Evolutionary conservation across 2,888 invertebrate genomes (phyloP), one percentile per base, ranked within the genome.

Genomic region (Steinernema hermaphroditum): DNA sequence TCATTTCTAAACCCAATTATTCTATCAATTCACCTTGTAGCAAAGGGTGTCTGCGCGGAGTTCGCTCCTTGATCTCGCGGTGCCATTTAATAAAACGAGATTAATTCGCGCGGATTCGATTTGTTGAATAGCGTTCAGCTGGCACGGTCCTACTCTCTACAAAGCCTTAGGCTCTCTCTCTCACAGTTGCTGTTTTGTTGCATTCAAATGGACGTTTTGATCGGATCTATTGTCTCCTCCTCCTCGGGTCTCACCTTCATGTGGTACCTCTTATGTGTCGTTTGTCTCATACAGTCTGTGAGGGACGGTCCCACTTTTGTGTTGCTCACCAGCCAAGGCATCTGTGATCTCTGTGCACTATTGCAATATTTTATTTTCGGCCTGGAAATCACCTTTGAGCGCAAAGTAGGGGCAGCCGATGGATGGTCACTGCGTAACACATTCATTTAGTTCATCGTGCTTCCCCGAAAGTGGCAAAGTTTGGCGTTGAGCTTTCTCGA

Each of bases 311-410:
- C 27, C 2, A 54, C 54, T 4, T 54, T 54, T 22, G 54, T 27
- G 27, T 16, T 54, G 24, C 27, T 54, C n/a, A 54, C 54, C 54
- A 54, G 54, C 27, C 54, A 54, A 27, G 27, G 54, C 54, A 27
- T 54, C 12, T 54, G 54, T 54, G 54, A 54, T 27, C 24, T 54
- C 6, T 27, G 14, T 27, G 54, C 54, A 4, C 27, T 54, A 16
- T 24, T 54, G 22, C 54, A 54, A 27, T 54, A 54, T 27, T 24
- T 54, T 27, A 27, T 54, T 54, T 54, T 54, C 27, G 54, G 54
- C 22, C 22, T 54, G 2, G 54, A 54, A 27, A 54, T 54, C 12
- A 8, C 27, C 16, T 9, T 54, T 54, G 54, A 54, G 27, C 27
- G 54, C 24, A 22, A 54, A 22, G 54, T 46, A 6, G n/a, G 4